Conservation (phyloP, 2,113 vertebrate genomes). For the Rhinopithecus roxellana region DNA sequence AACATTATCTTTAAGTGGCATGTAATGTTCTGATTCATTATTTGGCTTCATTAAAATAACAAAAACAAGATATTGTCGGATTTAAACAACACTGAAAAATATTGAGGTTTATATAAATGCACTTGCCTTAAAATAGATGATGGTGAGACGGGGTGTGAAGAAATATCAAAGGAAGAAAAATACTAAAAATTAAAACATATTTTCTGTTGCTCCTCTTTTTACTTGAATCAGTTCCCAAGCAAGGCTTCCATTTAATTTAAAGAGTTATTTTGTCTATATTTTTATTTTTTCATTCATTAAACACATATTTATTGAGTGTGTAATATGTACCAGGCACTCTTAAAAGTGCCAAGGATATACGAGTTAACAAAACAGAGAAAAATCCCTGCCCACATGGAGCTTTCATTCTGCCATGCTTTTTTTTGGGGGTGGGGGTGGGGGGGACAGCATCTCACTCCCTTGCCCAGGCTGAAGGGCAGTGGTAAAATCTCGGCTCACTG, state of each 20-base stretch:
- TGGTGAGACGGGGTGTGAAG: too few relatives aligned
- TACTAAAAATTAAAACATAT: slow-evolving; percentile 62
- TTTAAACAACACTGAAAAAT: background rate
- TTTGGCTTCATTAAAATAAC: background rate
- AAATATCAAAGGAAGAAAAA: slow-evolving; percentile 47
- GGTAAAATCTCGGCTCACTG: too few relatives aligned
- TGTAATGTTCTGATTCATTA: background rate
- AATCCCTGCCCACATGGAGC: too few relatives aligned
- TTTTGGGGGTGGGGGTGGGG: too few relatives aligned
- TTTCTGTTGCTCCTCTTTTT: slow-evolving; percentile 57
- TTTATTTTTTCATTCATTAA: too few relatives aligned
- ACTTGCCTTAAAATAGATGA: background rate
- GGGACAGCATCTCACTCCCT: too few relatives aligned
- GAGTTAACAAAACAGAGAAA: too few relatives aligned
- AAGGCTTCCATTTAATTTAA: slow-evolving; percentile 68
- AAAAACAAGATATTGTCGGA: background rate
- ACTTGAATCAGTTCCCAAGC: slow-evolving; percentile 42
- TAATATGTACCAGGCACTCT: too few relatives aligned
- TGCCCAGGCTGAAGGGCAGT: too few relatives aligned
- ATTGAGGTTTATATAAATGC: slow-evolving; percentile 8
- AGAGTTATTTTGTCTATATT: slow-evolving; percentile 51
- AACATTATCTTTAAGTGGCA: slow-evolving; percentile 24
- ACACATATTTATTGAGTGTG: too few relatives aligned
- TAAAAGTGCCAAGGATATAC: too few relatives aligned
- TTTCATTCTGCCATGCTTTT: too few relatives aligned